These are phyloP conservation scores for Selene dorsalis DNA, from an alignment of 2,797 vertebrate species.

Conservation along the genomic window DNA sequence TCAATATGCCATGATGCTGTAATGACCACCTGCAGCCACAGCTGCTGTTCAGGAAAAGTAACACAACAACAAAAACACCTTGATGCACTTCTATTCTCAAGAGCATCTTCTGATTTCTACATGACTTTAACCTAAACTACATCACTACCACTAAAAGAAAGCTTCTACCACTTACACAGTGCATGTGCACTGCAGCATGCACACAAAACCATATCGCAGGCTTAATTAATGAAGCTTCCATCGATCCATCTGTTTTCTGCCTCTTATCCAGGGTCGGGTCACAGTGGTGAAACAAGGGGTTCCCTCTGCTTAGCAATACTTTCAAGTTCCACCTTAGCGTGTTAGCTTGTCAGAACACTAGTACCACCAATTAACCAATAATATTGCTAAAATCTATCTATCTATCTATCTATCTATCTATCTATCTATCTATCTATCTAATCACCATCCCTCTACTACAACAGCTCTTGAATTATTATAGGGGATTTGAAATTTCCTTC, in stretches of 20 bases:
- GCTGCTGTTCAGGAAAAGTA: neutral
- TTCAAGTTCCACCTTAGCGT: neutral
- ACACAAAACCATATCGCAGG: slow-evolving; percentile 16
- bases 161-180: neutral
- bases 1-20: neutral
- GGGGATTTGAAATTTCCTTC: neutral
- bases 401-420: too few relatives aligned
- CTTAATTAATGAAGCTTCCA: slow-evolving; percentile 49
- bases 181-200: neutral
- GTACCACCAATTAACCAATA: too few relatives aligned
- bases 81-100: too few relatives aligned
- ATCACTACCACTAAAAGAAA: neutral
- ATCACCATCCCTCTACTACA: neutral
- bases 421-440: too few relatives aligned
- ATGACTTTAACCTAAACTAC: neutral
- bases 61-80: neutral
- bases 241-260: neutral
- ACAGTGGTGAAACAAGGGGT: neutral
- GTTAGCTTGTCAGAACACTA: slow-evolving; percentile 30
- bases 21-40: neutral
- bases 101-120: neutral
- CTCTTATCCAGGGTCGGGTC: neutral
- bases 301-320: too few relatives aligned
- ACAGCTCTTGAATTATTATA: slow-evolving; percentile 19
- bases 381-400: too few relatives aligned